phyloP scores from a whole-genome alignment of 2,888 invertebrate species.

The Ypsolopha sequella region DNA sequence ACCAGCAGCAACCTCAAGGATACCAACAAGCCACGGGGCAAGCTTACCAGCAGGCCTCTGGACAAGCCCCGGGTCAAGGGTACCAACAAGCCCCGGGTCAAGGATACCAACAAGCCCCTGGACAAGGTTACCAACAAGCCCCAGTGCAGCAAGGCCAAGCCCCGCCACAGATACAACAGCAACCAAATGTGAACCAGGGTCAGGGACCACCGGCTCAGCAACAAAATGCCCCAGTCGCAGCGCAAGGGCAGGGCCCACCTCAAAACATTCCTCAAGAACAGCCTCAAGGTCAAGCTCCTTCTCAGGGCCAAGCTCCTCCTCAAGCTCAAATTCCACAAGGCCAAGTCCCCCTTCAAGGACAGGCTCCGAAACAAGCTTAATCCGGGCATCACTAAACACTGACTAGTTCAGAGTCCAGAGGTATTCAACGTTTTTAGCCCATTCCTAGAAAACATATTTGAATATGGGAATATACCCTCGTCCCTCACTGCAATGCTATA shows the following conservation, averaged over 20 bases:
- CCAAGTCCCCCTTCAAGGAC: too few species aligned
- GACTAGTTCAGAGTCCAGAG: background rate
- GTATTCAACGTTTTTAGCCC: too few species aligned
- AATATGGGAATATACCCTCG: too few species aligned
- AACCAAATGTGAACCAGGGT: slow-evolving; percentile 16
- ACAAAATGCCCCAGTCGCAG: slow-evolving; percentile 8
- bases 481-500: too few species aligned
- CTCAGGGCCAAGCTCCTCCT: background rate
- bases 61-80: slow-evolving; percentile 47
- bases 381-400: background rate
- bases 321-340: slow-evolving; percentile 3
- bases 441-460: too few species aligned
- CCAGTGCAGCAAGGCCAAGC: slow-evolving; percentile 15
- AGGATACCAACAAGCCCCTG: slow-evolving; percentile 14
- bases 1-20: slow-evolving; percentile 18
- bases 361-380: slow-evolving; percentile 3
- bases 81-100: slow-evolving; percentile 11
- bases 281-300: slow-evolving; percentile 8
- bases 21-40: slow-evolving; percentile 13
- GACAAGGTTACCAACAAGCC: slow-evolving; percentile 20
- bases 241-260: slow-evolving; percentile 12
- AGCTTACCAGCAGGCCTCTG: slow-evolving; percentile 8
- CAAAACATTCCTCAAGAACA: slow-evolving; percentile 2
- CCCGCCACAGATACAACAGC: slow-evolving; percentile 15
- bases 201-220: slow-evolving; percentile 14